phyloP scores from a whole-genome alignment of 2,113 vertebrate genomes.

The Cardinalis cardinalis region DNA sequence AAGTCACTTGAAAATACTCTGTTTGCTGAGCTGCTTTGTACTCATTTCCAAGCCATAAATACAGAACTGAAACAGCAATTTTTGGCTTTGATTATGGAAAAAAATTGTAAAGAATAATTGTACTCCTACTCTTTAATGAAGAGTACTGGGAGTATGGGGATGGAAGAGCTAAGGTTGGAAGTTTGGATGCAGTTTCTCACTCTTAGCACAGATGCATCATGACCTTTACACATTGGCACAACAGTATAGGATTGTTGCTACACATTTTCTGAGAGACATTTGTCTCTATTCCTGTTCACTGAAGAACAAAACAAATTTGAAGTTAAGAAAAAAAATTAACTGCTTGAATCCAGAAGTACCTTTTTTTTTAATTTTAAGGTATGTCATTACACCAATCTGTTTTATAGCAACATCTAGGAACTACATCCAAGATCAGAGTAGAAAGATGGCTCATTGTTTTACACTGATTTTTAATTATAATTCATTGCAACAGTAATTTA shows the following conservation, averaged over 20 bases:
- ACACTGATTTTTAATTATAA: background rate
- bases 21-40: background rate
- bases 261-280: background rate
- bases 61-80: background rate
- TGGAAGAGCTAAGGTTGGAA: background rate
- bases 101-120: background rate
- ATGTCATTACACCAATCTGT: background rate
- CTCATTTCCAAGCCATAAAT: background rate
- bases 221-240: background rate
- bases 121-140: background rate
- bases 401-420: background rate
- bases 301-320: background rate
- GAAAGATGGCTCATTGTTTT: background rate
- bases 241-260: background rate
- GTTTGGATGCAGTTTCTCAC: background rate
- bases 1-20: background rate
- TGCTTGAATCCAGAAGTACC: background rate
- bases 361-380: background rate
- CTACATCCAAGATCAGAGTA: background rate
- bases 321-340: background rate
- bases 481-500: background rate
- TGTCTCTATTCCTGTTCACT: background rate
- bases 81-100: background rate
- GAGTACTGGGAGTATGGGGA: background rate
- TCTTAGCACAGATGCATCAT: background rate